Conservation (phyloP, 2,113 vertebrate genomes). For the Chionodraco myersi region DNA sequence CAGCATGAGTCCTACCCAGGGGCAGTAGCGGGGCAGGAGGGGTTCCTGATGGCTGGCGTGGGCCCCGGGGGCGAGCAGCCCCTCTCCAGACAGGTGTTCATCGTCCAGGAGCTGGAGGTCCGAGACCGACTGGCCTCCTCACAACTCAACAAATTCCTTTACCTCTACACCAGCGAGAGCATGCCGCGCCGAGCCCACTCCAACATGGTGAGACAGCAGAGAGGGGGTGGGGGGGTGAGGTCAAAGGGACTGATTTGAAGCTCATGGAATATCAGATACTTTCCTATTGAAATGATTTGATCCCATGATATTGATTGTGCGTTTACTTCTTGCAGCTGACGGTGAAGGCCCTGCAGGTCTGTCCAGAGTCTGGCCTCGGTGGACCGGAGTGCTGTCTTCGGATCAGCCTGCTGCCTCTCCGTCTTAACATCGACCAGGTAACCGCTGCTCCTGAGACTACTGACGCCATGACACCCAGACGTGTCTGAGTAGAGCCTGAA, state of each 20-base stretch:
- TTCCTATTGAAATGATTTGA: no score
- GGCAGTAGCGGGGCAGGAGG: conserved; percentile 68
- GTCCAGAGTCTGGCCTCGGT: conserved; percentile 86
- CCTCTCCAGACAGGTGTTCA: conserved; percentile 91
- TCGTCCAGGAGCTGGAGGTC: conserved; percentile 93
- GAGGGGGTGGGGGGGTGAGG: not conserved
- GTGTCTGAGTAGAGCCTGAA: not conserved
- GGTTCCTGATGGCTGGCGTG: conserved; percentile 16
- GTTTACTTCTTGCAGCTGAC: conserved; percentile 83
- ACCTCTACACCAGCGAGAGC: conserved; percentile 92
- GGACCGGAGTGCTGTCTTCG: conserved; percentile 92
- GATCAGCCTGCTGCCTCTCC: conserved; percentile 89
- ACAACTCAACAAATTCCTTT: conserved; percentile 94
- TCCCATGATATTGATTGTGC: not conserved
- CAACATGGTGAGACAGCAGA: conserved; percentile 87
- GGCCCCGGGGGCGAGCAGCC: conserved; percentile 85
- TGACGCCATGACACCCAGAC: not conserved
- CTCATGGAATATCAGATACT: no score
- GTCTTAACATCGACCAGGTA: conserved; percentile 93
- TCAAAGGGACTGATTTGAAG: no score
- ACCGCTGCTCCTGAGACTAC: not conserved
- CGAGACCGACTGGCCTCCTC: conserved; percentile 91
- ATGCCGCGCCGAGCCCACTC: conserved; percentile 92
- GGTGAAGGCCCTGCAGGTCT: conserved; percentile 91
- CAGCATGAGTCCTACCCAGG: conserved; percentile 89